A percentile compares a stretch with the other conserved stretches of the same genome.
Evolutionary conservation across 2,113 vertebrate species (phyloP).

Genomic region (Scopus umbretta): DNA sequence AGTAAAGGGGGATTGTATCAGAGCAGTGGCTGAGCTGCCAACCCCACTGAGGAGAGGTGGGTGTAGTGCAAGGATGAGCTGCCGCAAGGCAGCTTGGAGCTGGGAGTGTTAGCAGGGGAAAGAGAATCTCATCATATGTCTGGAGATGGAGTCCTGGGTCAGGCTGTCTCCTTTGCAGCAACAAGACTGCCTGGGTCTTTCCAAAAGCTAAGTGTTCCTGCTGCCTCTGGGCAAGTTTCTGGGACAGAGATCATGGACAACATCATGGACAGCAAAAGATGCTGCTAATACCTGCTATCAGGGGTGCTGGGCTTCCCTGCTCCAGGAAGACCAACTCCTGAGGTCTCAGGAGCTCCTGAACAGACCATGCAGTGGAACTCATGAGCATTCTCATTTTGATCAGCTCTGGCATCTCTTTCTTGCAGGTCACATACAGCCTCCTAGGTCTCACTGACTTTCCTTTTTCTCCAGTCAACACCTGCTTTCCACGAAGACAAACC

Average conservation of each 20-base stretch:
- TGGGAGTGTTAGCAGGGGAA: not conserved
- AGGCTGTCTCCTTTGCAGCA: not conserved
- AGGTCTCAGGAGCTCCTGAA: not conserved
- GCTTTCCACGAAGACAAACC: not conserved
- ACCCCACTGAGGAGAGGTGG: not conserved
- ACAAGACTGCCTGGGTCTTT: not conserved
- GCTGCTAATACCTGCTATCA: not conserved
- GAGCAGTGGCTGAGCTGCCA: not conserved
- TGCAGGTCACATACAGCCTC: not conserved
- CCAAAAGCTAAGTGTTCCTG: not conserved
- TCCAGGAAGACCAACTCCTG: not conserved
- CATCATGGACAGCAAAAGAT: not conserved
- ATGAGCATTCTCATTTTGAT: not conserved
- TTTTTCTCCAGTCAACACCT: not conserved
- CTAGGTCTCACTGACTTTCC: not conserved
- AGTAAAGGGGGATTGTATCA: not conserved
- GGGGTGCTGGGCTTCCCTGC: not conserved
- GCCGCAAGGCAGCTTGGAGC: accelerated
- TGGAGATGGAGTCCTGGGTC: not conserved
- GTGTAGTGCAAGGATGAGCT: not conserved
- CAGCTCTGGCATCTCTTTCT: not conserved
- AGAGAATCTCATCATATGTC: not conserved
- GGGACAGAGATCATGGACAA: not conserved
- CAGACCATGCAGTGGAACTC: not conserved
- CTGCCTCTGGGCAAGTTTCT: not conserved